Evolutionary conservation across 1,140 invertebrate species (phyloP).

Genomic region (Trichomalopsis sarcophagae): DNA sequence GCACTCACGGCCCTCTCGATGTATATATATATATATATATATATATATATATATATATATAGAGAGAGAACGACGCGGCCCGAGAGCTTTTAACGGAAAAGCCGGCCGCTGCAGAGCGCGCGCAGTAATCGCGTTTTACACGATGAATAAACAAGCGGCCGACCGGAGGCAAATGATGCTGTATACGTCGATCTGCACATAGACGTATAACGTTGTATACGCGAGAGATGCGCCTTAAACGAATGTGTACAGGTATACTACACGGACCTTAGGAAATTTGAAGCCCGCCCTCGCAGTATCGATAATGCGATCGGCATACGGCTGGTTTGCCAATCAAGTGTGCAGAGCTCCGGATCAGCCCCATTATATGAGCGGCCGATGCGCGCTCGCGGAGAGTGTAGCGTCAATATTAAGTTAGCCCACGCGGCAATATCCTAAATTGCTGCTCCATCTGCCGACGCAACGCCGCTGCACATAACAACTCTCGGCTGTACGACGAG

Average conservation of each 20-base stretch:
- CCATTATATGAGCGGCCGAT: constrained; percentile 61
- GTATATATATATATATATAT: no score
- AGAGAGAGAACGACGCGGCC: background rate
- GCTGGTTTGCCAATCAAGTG: constrained; percentile 61
- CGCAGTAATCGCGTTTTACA: background rate
- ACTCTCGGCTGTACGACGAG: background rate
- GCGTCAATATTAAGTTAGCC: constrained; percentile 66
- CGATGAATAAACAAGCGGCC: background rate
- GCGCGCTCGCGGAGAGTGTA: constrained; percentile 53
- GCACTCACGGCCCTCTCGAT: background rate
- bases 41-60: no score
- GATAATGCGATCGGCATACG: constrained; percentile 60
- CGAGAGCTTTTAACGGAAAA: constrained; percentile 3
- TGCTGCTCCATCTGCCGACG: background rate
- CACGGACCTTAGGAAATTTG: background rate
- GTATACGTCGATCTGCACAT: no score
- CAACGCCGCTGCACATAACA: background rate
- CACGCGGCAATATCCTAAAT: constrained; percentile 32
- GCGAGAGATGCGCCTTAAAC: no score
- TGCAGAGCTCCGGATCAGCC: constrained; percentile 55
- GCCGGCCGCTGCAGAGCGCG: no score
- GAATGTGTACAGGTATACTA: no score
- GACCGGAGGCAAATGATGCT: no score
- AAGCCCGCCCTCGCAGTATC: constrained; percentile 55
- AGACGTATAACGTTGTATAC: no score